These are phyloP conservation scores for Ernsta delagoae DNA, from an alignment of 2,888 invertebrate species.

Conservation along the genomic window DNA sequence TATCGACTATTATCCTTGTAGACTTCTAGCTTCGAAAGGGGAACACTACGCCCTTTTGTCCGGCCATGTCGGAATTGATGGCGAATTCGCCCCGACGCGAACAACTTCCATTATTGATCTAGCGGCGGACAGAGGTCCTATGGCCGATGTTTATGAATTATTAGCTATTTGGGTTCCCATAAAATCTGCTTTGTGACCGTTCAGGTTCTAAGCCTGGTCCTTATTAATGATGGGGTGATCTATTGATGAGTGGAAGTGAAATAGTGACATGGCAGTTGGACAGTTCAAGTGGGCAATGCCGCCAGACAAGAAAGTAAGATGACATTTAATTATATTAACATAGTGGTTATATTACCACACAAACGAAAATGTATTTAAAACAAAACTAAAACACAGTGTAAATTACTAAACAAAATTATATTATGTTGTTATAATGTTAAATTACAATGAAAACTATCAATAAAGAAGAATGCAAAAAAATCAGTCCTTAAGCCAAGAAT, in stretches of 20 bases:
- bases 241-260: conserved; percentile 10
- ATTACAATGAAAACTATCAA: neutral
- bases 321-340: no score
- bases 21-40: conserved; percentile 69
- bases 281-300: neutral
- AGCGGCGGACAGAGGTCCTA: conserved; percentile 56
- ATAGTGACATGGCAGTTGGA: neutral
- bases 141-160: conserved; percentile 80
- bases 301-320: no score
- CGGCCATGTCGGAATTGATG: conserved; percentile 65
- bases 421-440: no score
- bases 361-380: neutral
- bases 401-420: no score
- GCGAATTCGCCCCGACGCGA: conserved; percentile 68
- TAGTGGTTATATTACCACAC: no score
- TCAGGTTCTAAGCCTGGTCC: conserved; percentile 17
- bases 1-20: conserved; percentile 71
- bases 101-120: conserved; percentile 60
- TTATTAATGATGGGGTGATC: conserved; percentile 6
- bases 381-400: no score
- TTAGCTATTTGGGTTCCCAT: conserved; percentile 74
- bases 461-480: neutral
- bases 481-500: neutral
- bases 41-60: conserved; percentile 68
- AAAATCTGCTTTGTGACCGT: conserved; percentile 56